Base-by-base conservation (phyloP, 2,113 vertebrate species). In the Amphiprion percula region DNA sequence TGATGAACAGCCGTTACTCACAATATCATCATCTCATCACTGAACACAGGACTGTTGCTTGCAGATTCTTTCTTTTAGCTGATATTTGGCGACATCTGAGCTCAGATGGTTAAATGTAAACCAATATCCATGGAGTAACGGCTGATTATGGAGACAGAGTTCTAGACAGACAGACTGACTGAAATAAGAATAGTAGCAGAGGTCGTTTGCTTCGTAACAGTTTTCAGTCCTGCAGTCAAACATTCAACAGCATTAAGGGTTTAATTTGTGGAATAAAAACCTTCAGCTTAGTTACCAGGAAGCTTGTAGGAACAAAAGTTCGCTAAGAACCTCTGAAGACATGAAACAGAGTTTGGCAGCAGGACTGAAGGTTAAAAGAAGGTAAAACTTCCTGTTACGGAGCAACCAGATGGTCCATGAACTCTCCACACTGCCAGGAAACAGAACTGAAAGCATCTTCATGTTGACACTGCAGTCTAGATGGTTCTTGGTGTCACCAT, bases 161-260 rank as follows among this genome's bases (percentile, higher is more conserved):
- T 80, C 0, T 80, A 88, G 84, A 83, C 72, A 69, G 37, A 60
- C 66, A 26, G 59, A 76, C 79, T 28, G 65, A 77, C 64, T 21
- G 64, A 75, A 12, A 4, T 7, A 17, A 53, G 6, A 33, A 46
- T 52, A 23, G 16, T 3, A 28, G 2, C 41, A 41, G 16, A 39
- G 66, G 80, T 66, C 10, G 1, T 55, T 52, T 74, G 28, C 7
- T 3, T 19, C 33, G 0, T 54, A 50, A 73, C 76, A 26, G 39
- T 21, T 33, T 5, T 33, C 63, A 33, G 59, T 67, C 24, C 62
- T 4, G 10, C 0, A 0, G 0, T 33, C 4, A 23, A 68, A 56
- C 2, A 1, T 30, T 37, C 33, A 37, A 37, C 33, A 37, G 9
- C 8, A 9, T 8, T 10, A 6, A 37, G 30, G 39, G 41, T 44